phyloP scores from a whole-genome alignment of 2,113 vertebrate species.

The Rhinopomastus cyanomelas region DNA sequence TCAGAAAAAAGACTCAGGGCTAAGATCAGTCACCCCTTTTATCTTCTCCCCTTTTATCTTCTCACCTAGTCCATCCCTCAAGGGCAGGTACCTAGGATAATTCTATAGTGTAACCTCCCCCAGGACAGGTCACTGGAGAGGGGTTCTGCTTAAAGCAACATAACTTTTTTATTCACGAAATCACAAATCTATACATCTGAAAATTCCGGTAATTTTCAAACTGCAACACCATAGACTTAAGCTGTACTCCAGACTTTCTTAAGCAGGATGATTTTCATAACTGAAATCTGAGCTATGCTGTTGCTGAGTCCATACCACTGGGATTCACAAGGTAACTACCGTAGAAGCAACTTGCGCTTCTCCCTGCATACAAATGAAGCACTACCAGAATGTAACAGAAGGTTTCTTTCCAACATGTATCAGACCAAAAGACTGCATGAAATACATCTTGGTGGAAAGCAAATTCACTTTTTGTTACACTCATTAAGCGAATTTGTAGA shows the following conservation, averaged over 20 bases:
- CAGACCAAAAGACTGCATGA: not conserved
- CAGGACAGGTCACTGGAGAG: no score
- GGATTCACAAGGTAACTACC: not conserved
- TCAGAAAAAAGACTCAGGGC: no score
- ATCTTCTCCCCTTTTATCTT: no score
- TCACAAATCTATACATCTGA: no score
- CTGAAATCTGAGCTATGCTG: not conserved
- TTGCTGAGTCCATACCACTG: not conserved
- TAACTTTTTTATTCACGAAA: no score
- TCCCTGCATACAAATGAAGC: slow-evolving; percentile 9
- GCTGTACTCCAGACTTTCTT: not conserved
- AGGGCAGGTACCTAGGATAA: no score
- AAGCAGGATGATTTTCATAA: not conserved
- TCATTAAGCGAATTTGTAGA: not conserved
- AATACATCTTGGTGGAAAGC: not conserved
- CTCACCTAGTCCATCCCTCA: no score
- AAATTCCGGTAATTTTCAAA: no score
- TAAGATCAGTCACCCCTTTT: no score
- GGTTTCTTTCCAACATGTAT: not conserved
- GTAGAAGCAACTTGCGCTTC: not conserved
- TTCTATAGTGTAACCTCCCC: no score
- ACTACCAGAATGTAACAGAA: not conserved
- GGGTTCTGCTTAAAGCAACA: no score
- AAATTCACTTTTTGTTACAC: not conserved
- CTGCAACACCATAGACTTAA: not conserved